Conservation (phyloP, 2,113 vertebrate genomes). For the Antigone vipio region DNA sequence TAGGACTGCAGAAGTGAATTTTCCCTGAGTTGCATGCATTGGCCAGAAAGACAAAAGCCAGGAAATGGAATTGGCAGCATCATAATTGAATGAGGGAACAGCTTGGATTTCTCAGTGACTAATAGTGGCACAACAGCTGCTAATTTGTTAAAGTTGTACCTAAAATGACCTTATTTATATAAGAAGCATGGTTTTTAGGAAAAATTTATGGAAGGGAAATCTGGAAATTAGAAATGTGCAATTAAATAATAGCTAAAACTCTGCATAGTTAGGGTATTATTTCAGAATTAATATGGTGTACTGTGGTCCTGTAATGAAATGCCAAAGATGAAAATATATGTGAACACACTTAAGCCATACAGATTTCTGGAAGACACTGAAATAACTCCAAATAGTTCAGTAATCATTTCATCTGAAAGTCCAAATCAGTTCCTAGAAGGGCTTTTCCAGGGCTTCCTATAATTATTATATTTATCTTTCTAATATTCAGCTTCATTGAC, state of each 20-base stretch:
- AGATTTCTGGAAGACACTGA: neutral
- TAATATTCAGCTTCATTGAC: neutral
- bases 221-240: neutral
- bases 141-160: neutral
- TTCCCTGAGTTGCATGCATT: neutral
- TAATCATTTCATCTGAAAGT: neutral
- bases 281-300: neutral
- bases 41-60: conserved; percentile 9
- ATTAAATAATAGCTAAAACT: neutral
- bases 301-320: neutral
- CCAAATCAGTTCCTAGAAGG: neutral
- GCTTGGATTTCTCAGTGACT: neutral
- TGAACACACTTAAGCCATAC: neutral
- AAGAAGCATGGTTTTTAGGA: neutral
- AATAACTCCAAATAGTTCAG: neutral
- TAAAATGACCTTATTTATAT: conserved; percentile 23
- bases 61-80: conserved; percentile 31
- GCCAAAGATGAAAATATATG: neutral
- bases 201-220: neutral
- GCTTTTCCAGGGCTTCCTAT: neutral
- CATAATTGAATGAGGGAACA: neutral
- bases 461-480: neutral
- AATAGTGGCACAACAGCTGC: conserved; percentile 17
- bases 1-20: neutral
- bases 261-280: neutral